A percentile compares a stretch with the other conserved stretches of the same genome.
Evolutionary conservation across 2,113 vertebrate species (phyloP).

Genomic region (Mus pahari): DNA sequence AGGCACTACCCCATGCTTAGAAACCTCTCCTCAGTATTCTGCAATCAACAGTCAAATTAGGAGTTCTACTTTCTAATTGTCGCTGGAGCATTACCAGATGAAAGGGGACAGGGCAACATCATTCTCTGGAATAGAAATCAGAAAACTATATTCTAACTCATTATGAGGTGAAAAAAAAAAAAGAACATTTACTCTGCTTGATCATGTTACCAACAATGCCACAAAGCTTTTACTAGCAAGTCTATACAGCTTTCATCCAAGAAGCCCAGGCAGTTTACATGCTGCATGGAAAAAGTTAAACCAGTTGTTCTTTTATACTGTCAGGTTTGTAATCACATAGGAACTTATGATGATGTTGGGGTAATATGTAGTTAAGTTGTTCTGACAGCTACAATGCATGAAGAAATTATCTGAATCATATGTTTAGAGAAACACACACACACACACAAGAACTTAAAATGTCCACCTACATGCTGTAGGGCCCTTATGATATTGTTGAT

Average conservation of each 20-base stretch:
- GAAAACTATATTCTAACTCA: neutral
- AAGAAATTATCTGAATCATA: neutral
- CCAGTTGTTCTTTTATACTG: neutral
- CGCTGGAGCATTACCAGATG: neutral
- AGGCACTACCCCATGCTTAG: conserved; percentile 54
- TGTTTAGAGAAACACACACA: neutral
- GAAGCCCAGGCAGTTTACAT: neutral
- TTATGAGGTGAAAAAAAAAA: neutral
- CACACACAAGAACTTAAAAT: neutral
- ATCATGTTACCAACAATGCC: neutral
- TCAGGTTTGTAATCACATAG: neutral
- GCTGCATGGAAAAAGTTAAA: neutral
- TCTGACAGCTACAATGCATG: neutral
- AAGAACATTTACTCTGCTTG: neutral
- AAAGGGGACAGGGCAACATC: neutral
- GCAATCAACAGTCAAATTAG: conserved; percentile 50
- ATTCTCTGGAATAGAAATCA: neutral
- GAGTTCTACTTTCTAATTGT: conserved; percentile 19
- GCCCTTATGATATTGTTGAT: neutral
- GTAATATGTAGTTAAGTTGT: neutral
- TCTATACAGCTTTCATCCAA: neutral
- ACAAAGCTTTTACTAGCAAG: neutral
- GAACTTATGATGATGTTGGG: neutral
- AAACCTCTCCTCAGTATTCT: conserved; percentile 30
- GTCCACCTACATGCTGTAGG: neutral